Evolutionary conservation across 2,797 vertebrate genomes (phyloP).

Genomic region (Acanthis flammea): DNA sequence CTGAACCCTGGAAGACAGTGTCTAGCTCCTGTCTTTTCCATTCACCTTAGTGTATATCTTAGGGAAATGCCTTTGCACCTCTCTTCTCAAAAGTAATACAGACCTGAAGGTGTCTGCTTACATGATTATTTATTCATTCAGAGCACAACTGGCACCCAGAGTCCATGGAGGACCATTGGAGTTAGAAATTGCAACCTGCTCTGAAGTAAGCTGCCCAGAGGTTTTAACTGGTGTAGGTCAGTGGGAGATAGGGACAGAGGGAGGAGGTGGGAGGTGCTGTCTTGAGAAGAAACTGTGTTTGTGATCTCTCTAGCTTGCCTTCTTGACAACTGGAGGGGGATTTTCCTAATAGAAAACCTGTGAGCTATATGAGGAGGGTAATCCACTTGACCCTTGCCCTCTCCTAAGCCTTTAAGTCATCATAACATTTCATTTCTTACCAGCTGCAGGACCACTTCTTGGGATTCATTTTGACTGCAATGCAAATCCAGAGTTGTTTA

Average conservation of each 20-base stretch:
- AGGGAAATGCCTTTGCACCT: not conserved
- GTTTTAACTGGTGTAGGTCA: not conserved
- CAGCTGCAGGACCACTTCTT: not conserved
- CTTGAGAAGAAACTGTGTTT: not conserved
- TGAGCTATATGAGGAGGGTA: slow-evolving; percentile 6
- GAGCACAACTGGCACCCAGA: not conserved
- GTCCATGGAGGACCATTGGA: accelerated
- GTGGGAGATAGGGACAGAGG: not conserved
- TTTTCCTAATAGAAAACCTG: slow-evolving; percentile 31
- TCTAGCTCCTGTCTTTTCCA: not conserved
- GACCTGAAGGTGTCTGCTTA: not conserved
- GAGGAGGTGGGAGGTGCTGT: not conserved
- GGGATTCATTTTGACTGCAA: not conserved
- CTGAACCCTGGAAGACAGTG: not conserved
- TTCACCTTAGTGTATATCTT: not conserved
- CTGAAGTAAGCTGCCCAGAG: not conserved
- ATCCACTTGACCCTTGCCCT: slow-evolving; percentile 27
- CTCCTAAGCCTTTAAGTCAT: not conserved
- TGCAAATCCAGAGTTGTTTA: not conserved
- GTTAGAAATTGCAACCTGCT: not conserved
- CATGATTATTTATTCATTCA: not conserved
- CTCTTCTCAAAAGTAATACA: not conserved
- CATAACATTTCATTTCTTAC: not conserved
- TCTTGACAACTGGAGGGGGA: not conserved
- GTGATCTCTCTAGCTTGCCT: not conserved